These are phyloP conservation scores for Meriones unguiculatus DNA, from an alignment of 2,113 vertebrate genomes.

Conservation along the genomic window DNA sequence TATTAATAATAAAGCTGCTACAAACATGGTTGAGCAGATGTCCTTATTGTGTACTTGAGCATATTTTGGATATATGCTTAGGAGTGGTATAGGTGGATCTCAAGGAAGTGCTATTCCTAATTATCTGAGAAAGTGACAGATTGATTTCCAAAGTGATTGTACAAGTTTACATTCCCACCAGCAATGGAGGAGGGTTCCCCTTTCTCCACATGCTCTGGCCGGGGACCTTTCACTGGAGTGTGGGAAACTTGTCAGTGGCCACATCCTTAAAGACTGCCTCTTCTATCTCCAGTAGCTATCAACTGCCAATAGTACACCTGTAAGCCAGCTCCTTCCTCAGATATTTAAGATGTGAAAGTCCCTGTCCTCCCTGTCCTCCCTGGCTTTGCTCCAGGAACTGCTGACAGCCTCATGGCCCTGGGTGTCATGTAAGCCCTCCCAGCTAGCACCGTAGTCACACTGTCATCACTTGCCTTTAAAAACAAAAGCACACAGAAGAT, in stretches of 20 bases:
- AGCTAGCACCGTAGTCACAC: neutral
- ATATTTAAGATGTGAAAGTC: neutral
- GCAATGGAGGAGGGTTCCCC: no score
- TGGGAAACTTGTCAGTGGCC: no score
- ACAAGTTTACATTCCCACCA: no score
- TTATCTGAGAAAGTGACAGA: no score
- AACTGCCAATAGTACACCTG: neutral
- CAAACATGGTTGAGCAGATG: no score
- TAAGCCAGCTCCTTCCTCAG: neutral
- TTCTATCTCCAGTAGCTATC: neutral
- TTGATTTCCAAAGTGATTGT: no score
- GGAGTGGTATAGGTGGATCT: no score
- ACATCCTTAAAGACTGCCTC: neutral
- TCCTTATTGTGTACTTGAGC: no score
- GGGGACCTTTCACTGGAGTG: neutral
- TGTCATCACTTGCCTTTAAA: neutral
- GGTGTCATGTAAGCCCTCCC: neutral
- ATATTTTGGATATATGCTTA: no score
- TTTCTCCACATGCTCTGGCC: neutral
- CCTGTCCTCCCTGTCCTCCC: neutral
- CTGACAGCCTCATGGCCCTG: accelerated
- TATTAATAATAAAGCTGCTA: no score
- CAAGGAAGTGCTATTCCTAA: no score
- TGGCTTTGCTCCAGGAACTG: neutral
- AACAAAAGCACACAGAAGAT: neutral